These are phyloP conservation scores for Pimephales promelas DNA, from an alignment of 2,113 vertebrate genomes.

Conservation along the genomic window DNA sequence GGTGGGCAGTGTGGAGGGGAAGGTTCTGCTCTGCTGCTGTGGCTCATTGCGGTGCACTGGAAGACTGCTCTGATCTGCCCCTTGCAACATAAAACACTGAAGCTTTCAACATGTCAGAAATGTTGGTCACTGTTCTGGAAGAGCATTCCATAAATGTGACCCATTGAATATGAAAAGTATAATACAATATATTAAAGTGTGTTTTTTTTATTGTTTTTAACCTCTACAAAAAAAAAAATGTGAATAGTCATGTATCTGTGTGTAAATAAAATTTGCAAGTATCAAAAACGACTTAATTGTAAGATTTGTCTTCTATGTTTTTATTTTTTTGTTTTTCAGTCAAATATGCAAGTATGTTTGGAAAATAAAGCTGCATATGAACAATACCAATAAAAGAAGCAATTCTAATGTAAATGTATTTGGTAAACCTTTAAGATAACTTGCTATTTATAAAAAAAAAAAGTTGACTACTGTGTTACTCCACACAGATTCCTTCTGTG, in stretches of 20 bases:
- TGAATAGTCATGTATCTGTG: not conserved
- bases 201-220: slow-evolving; percentile 23
- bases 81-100: not conserved
- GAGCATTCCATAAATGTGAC: not conserved
- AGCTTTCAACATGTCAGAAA: not conserved
- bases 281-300: not conserved
- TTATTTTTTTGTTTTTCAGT: not conserved
- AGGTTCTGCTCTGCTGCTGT: slow-evolving; percentile 84
- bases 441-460: too few species aligned
- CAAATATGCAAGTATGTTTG: not conserved
- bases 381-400: not conserved
- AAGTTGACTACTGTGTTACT: not conserved
- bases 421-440: too few species aligned
- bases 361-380: not conserved
- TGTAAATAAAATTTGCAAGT: slow-evolving; percentile 31
- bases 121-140: not conserved
- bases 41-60: slow-evolving; percentile 83
- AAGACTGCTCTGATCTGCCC: slow-evolving; percentile 42
- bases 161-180: not conserved
- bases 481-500: not conserved
- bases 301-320: not conserved
- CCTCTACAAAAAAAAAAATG: not conserved
- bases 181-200: not conserved
- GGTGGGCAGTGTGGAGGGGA: slow-evolving; percentile 86
- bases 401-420: too few species aligned